Evolutionary conservation across 2,888 invertebrate genomes (phyloP).

Genomic region (Perithous albicinctus): DNA sequence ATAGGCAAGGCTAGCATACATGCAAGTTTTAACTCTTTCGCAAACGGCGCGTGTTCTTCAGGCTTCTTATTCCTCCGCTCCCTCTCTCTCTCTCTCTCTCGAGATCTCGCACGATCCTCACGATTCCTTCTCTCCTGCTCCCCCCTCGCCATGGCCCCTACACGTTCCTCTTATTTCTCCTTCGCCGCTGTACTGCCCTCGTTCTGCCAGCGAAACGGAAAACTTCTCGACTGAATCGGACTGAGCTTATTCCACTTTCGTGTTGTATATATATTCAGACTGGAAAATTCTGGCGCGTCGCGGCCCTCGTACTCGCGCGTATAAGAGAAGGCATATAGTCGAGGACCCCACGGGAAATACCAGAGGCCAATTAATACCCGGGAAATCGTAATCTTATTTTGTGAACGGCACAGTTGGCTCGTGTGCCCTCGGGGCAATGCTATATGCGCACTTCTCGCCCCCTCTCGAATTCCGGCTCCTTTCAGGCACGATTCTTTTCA

Average conservation of each 20-base stretch:
- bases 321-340: constrained; percentile 34
- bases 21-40: constrained; percentile 55
- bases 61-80: constrained; percentile 26
- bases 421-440: constrained; percentile 51
- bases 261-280: constrained; percentile 5
- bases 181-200: constrained; percentile 41
- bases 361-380: constrained; percentile 80
- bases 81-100: too few species aligned
- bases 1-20: constrained; percentile 33
- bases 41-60: constrained; percentile 38
- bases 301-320: not conserved
- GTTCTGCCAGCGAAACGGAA: constrained; percentile 50
- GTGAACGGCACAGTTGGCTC: constrained; percentile 70
- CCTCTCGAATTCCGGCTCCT: constrained; percentile 8
- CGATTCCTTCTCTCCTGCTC: constrained; percentile 58
- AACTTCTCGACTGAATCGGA: constrained; percentile 62
- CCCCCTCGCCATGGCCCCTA: too few species aligned
- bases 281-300: not conserved
- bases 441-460: constrained; percentile 44
- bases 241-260: constrained; percentile 38
- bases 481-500: not conserved
- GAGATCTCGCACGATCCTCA: constrained; percentile 24
- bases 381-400: constrained; percentile 83
- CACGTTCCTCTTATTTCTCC: constrained; percentile 48
- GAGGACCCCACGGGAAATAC: constrained; percentile 81